phyloP scores from a whole-genome alignment of 2,797 vertebrate species.

The Fundulus diaphanus region DNA sequence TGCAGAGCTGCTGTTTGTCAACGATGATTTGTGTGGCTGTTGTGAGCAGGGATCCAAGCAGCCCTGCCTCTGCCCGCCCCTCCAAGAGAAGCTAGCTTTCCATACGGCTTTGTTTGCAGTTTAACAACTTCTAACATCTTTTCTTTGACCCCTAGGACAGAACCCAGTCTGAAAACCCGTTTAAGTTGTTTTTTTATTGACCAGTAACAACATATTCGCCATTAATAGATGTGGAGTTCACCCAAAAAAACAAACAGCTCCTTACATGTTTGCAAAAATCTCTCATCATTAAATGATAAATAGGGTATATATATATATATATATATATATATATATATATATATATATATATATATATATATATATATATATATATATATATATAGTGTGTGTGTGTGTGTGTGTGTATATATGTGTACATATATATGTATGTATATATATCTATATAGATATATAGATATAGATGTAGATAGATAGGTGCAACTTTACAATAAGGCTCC shows the following conservation, averaged over 20 bases:
- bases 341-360: no score
- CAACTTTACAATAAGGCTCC: no score
- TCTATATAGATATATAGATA: no score
- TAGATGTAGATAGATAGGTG: no score
- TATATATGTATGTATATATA: no score
- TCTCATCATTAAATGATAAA: neutral
- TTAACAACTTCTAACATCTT: no score
- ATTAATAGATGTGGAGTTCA: neutral
- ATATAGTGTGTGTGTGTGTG: no score
- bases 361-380: no score
- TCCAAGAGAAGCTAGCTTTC: neutral
- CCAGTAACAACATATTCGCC: neutral
- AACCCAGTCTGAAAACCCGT: no score
- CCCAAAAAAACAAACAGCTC: neutral
- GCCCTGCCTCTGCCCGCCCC: neutral
- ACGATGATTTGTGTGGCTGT: neutral
- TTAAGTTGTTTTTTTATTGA: neutral
- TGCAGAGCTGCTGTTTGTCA: slow-evolving; percentile 11
- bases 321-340: no score
- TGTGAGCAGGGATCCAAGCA: neutral
- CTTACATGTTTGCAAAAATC: neutral
- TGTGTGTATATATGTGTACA: no score
- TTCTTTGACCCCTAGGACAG: neutral
- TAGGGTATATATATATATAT: no score
- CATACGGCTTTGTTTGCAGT: neutral